Conservation (phyloP, 2,797 vertebrate genomes). For the Hydrocynus forskahlii region DNA sequence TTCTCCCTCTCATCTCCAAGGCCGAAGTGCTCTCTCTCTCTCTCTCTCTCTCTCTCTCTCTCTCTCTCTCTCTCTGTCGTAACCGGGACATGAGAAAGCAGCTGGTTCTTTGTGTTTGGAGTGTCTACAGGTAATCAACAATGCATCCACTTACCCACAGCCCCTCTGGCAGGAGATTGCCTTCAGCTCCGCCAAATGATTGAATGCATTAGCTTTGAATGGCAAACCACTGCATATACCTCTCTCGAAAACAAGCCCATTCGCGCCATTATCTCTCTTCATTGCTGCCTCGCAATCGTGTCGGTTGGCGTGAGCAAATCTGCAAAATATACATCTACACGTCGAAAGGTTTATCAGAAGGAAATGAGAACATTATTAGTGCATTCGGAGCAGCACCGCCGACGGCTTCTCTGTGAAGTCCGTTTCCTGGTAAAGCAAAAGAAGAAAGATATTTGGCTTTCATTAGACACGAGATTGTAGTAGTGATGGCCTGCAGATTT, state of each 20-base stretch:
- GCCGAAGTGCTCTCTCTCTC: slow-evolving; percentile 65
- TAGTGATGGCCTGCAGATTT: slow-evolving; percentile 40
- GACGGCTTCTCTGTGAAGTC: slow-evolving; percentile 45
- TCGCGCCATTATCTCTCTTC: slow-evolving; percentile 54
- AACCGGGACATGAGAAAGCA: slow-evolving; percentile 73
- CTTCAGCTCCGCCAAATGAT: slow-evolving; percentile 76
- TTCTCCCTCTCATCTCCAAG: slow-evolving; percentile 61
- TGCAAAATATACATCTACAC: slow-evolving; percentile 50
- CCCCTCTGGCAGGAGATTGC: slow-evolving; percentile 74
- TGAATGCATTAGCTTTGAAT: slow-evolving; percentile 80
- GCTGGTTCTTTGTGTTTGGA: slow-evolving; percentile 77
- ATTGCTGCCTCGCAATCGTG: slow-evolving; percentile 41
- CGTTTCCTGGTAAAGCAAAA: slow-evolving; percentile 36
- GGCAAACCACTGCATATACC: slow-evolving; percentile 72
- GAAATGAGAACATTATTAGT: slow-evolving; percentile 52
- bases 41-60: slow-evolving; percentile 67
- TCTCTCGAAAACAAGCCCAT: slow-evolving; percentile 64
- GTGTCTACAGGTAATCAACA: slow-evolving; percentile 80
- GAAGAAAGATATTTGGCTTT: slow-evolving; percentile 43
- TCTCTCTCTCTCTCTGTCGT: slow-evolving; percentile 67
- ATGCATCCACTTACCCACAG: slow-evolving; percentile 79
- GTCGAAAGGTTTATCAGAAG: slow-evolving; percentile 48
- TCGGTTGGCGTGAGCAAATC: slow-evolving; percentile 51
- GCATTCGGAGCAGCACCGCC: slow-evolving; percentile 14
- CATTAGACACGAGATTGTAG: slow-evolving; percentile 55